Percentiles rank a stretch among this genome's conserved stretches.
Evolutionary conservation across 2,797 vertebrate species (phyloP).

Genomic region (Delichon dasypus): DNA sequence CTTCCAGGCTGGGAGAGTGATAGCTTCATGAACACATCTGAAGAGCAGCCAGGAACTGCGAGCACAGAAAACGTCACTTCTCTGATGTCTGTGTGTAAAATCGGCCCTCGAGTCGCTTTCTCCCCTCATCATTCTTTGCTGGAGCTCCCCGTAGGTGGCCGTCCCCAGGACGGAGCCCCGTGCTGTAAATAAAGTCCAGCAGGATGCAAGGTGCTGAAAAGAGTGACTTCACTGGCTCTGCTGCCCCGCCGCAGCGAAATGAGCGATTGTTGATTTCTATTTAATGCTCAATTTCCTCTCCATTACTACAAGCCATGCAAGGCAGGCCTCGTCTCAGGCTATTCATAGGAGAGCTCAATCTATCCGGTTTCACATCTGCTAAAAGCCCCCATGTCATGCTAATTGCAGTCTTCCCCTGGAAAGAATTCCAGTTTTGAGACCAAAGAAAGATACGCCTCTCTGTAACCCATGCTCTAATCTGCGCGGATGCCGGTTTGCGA

Average conservation of each 20-base stretch:
- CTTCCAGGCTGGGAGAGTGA: conserved; percentile 7
- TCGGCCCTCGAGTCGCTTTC: neutral
- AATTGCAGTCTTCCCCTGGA: conserved; percentile 51
- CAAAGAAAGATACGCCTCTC: neutral
- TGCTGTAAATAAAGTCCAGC: conserved; percentile 52
- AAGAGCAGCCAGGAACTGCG: too few species aligned
- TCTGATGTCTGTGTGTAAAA: conserved; percentile 73
- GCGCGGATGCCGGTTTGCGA: neutral
- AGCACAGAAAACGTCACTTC: too few species aligned
- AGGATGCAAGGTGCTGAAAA: conserved; percentile 69
- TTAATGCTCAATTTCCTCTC: conserved; percentile 80
- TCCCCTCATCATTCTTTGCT: too few species aligned
- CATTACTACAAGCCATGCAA: conserved; percentile 72
- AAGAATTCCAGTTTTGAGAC: conserved; percentile 6
- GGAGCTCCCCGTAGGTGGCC: conserved; percentile 56
- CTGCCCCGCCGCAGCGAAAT: conserved; percentile 52
- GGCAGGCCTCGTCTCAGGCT: conserved; percentile 63
- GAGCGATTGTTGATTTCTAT: conserved; percentile 79
- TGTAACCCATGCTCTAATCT: neutral
- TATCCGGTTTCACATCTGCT: conserved; percentile 70
- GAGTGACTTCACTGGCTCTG: conserved; percentile 60
- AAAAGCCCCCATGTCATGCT: conserved; percentile 66
- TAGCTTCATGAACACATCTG: conserved; percentile 62
- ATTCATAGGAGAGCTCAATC: conserved; percentile 69
- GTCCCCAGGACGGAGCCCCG: neutral